A percentile compares a stretch with the other conserved stretches of the same genome.
phyloP scores from a whole-genome alignment of 2,113 vertebrate genomes.

The Todiramphus saurophagus region DNA sequence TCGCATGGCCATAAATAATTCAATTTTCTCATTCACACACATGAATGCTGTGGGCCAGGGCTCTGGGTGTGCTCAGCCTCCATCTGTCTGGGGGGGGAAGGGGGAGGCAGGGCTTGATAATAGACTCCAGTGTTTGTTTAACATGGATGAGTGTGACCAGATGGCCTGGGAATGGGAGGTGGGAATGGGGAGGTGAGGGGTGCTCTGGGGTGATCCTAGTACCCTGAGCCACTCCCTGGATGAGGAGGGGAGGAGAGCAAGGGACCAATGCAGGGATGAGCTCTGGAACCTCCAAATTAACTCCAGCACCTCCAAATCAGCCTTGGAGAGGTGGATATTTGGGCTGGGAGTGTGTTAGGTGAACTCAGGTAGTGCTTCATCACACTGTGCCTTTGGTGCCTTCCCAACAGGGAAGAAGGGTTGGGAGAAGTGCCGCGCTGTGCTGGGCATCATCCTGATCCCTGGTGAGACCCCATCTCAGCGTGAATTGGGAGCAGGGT shows the following conservation, averaged over 20 bases:
- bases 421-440: fast-evolving
- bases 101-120: slow-evolving; percentile 59
- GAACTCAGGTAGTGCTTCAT: neutral
- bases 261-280: neutral
- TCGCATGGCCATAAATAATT: slow-evolving; percentile 75
- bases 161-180: slow-evolving; percentile 45
- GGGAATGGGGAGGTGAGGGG: neutral
- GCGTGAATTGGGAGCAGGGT: neutral
- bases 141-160: slow-evolving; percentile 69
- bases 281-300: neutral
- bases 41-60: slow-evolving; percentile 62
- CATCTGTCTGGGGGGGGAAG: slow-evolving; percentile 61
- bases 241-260: neutral
- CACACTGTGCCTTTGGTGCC: neutral
- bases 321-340: neutral
- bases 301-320: neutral
- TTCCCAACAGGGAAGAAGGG: neutral
- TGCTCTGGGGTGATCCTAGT: neutral
- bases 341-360: neutral
- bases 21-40: slow-evolving; percentile 74
- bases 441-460: neutral
- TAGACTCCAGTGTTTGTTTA: slow-evolving; percentile 67
- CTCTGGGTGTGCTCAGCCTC: slow-evolving; percentile 44
- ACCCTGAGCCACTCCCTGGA: neutral
- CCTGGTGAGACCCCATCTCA: neutral